phyloP scores from a whole-genome alignment of 2,113 vertebrate species.

The Trinectes maculatus region DNA sequence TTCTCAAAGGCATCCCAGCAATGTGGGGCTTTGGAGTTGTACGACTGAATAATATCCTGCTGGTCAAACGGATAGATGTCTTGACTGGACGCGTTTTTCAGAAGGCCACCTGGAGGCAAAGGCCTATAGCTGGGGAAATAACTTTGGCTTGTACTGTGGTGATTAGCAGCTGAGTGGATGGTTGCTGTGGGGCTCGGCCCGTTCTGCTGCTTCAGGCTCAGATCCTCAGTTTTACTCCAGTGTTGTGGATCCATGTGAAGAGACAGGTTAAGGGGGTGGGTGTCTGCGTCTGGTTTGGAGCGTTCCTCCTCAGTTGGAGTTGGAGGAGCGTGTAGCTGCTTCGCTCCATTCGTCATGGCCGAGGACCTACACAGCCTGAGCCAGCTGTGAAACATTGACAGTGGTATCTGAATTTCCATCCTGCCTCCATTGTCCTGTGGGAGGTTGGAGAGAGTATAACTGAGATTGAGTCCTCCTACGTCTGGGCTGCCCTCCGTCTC shows the following conservation, averaged over 20 bases:
- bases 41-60: neutral
- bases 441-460: constrained; percentile 1
- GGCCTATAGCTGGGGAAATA: constrained; percentile 16
- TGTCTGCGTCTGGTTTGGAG: constrained; percentile 2
- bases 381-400: constrained; percentile 73
- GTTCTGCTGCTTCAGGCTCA: neutral
- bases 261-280: constrained; percentile 16
- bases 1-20: constrained; percentile 27
- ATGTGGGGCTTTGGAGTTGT: constrained; percentile 11
- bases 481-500: constrained; percentile 22
- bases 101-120: neutral
- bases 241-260: constrained; percentile 25
- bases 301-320: constrained; percentile 5
- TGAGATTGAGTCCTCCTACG: neutral
- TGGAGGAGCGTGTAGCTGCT: constrained; percentile 4
- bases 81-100: constrained; percentile 1
- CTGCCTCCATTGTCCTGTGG: constrained; percentile 47
- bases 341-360: neutral
- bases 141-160: neutral
- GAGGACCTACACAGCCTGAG: constrained; percentile 57
- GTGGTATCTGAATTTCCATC: constrained; percentile 82
- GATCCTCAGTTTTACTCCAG: constrained; percentile 30
- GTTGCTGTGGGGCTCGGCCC: neutral
- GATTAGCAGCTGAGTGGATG: neutral
- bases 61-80: constrained; percentile 11